Conservation (phyloP, 2,113 vertebrate genomes). For the Lutjanus erythropterus region DNA sequence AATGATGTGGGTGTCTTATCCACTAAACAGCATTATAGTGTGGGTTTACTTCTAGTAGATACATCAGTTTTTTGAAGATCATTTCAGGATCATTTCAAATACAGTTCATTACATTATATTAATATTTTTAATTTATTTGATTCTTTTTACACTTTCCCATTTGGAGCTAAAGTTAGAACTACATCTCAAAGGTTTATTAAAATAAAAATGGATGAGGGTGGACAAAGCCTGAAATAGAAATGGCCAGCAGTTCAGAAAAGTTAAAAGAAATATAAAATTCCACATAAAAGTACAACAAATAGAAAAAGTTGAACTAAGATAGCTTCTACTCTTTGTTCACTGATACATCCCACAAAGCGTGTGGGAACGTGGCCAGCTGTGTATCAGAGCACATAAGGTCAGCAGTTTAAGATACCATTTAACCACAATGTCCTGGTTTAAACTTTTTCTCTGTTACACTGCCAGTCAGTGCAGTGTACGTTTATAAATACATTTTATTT, state of each 20-base stretch:
- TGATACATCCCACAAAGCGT: not conserved
- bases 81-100: not conserved
- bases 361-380: slow-evolving; percentile 44
- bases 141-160: not conserved
- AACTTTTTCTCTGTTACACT: not conserved
- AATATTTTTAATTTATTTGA: not conserved
- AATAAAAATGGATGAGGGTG: not conserved
- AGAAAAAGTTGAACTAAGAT: not conserved
- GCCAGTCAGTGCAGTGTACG: not conserved
- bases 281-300: not conserved
- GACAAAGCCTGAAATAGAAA: not conserved
- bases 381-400: slow-evolving; percentile 1
- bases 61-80: not conserved
- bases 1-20: not conserved
- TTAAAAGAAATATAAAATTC: not conserved
- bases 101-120: not conserved
- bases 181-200: not conserved
- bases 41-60: not conserved
- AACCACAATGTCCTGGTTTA: slow-evolving; percentile 8
- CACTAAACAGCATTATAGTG: not conserved
- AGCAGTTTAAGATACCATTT: not conserved
- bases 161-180: not conserved
- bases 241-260: not conserved
- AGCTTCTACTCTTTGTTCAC: not conserved
- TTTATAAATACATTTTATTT: not conserved